Conservation (phyloP, 2,888 invertebrate species). For the Lamproptera curius region DNA sequence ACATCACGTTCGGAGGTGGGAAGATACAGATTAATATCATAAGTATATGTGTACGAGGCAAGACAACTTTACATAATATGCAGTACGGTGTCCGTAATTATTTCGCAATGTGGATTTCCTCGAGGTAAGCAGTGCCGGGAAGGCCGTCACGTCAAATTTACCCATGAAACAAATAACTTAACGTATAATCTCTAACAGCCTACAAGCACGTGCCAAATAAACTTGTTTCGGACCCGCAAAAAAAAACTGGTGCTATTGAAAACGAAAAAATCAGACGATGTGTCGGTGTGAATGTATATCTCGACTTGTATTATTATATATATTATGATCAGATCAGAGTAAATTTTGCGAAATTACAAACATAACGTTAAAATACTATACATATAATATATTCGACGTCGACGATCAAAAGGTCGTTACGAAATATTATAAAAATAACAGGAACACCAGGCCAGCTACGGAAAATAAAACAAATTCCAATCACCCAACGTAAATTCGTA, state of each 20-base stretch:
- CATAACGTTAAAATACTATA: too few relatives aligned
- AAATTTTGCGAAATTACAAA: too few relatives aligned
- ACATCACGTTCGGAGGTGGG: too few relatives aligned
- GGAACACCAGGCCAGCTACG: background rate
- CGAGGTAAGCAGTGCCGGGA: background rate
- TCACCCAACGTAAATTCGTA: too few relatives aligned
- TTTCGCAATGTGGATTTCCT: background rate
- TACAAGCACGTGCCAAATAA: background rate
- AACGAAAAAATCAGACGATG: background rate
- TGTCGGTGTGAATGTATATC: too few relatives aligned
- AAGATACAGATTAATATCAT: too few relatives aligned
- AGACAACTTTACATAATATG: background rate
- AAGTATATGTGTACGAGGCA: background rate
- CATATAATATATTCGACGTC: too few relatives aligned
- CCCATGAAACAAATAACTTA: background rate
- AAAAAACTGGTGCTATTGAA: slow-evolving; percentile 6
- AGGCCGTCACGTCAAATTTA: background rate
- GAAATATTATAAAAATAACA: background rate
- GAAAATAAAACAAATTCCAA: too few relatives aligned
- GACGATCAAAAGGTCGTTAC: too few relatives aligned
- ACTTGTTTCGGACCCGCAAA: background rate
- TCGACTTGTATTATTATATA: too few relatives aligned
- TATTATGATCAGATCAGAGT: too few relatives aligned
- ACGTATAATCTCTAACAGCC: background rate
- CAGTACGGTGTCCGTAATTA: background rate